Evolutionary conservation across 35 echinoderm and acorn worm genomes (phyloP).

Genomic region (Apostichopus japonicus): DNA sequence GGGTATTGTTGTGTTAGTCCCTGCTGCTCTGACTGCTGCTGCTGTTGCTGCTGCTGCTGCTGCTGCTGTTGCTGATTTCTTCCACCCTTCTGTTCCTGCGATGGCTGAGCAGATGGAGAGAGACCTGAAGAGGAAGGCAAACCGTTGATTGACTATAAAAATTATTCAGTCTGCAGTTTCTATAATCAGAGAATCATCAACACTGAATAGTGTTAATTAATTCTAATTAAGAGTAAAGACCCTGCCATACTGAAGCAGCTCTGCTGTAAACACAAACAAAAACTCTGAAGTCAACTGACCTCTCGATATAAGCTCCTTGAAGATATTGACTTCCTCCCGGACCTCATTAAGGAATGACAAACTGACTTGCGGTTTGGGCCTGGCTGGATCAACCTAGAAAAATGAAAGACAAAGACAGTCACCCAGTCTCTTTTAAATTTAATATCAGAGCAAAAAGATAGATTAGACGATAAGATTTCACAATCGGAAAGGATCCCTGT

Average conservation of each 20-base stretch:
- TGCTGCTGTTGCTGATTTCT: slow-evolving; percentile 19
- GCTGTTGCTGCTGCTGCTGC: slow-evolving; percentile 19
- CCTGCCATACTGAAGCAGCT: neutral
- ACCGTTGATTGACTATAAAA: too few relatives aligned
- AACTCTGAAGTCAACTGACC: neutral
- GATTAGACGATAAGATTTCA: too few relatives aligned
- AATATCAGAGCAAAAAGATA: too few relatives aligned
- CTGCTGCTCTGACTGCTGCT: slow-evolving; percentile 23
- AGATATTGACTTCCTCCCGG: neutral
- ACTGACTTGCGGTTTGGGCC: slow-evolving; percentile 46
- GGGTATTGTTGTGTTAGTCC: slow-evolving; percentile 6
- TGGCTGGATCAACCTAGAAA: slow-evolving; percentile 10
- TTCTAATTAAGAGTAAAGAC: neutral
- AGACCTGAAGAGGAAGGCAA: neutral
- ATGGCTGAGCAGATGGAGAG: neutral
- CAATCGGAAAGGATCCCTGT: too few relatives aligned
- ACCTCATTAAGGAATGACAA: slow-evolving; percentile 27
- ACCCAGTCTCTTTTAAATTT: too few relatives aligned
- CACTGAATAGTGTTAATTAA: too few relatives aligned
- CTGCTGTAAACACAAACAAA: too few relatives aligned
- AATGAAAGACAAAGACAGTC: neutral
- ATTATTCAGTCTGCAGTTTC: too few relatives aligned
- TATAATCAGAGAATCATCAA: too few relatives aligned
- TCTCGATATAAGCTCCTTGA: slow-evolving; percentile 32
- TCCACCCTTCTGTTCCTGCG: neutral